Percentiles rank a stretch among this genome's conserved stretches.
These are phyloP conservation scores for Sminthurinus signatus DNA, from an alignment of 1,140 invertebrate genomes.

Conservation along the genomic window DNA sequence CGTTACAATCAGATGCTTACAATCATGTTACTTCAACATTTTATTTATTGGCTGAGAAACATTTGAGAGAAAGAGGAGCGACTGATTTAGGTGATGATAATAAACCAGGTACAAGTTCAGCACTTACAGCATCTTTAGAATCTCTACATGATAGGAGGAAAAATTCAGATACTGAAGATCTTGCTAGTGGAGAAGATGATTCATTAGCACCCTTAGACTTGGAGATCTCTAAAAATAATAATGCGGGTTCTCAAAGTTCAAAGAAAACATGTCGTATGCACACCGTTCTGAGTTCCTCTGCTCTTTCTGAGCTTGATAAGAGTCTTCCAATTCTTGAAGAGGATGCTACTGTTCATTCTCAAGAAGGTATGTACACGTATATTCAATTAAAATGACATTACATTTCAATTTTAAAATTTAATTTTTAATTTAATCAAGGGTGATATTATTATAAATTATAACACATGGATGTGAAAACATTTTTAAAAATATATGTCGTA, in stretches of 20 bases:
- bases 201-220: constrained; percentile 35
- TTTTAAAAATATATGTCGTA: no score
- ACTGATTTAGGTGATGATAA: constrained; percentile 6
- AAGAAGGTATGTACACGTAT: constrained; percentile 14
- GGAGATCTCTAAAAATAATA: constrained; percentile 19
- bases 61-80: constrained; percentile 25
- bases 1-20: constrained; percentile 91
- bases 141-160: constrained; percentile 37
- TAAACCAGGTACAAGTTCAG: constrained; percentile 17
- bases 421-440: not conserved
- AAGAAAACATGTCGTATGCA: constrained; percentile 16
- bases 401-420: not conserved
- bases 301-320: constrained; percentile 32
- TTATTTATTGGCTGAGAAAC: constrained; percentile 81
- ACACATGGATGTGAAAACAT: not conserved
- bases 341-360: constrained; percentile 12
- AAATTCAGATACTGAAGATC: constrained; percentile 30
- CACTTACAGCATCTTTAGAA: constrained; percentile 31
- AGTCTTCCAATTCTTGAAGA: constrained; percentile 31
- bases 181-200: constrained; percentile 34
- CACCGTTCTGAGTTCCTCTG: constrained; percentile 21
- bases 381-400: no score
- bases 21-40: constrained; percentile 98
- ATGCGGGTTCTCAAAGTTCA: not conserved
- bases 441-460: not conserved